Percentiles rank a stretch among this genome's conserved stretches.
phyloP scores from a whole-genome alignment of 2,888 invertebrate genomes.

The Andrena trimmerana region DNA sequence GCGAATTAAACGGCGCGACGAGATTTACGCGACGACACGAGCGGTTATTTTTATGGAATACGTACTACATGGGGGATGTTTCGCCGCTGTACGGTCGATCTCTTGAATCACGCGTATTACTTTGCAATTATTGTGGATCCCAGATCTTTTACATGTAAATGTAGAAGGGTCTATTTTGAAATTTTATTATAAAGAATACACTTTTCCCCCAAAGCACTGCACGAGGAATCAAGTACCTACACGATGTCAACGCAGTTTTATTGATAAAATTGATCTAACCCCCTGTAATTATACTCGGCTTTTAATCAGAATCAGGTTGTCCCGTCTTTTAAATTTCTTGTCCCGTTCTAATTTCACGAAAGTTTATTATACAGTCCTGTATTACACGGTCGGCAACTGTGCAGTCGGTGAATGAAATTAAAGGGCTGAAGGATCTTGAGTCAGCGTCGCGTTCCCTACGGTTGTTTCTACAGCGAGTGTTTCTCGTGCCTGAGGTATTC shows the following conservation, averaged over 20 bases:
- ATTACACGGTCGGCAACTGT: neutral
- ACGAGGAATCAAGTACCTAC: no score
- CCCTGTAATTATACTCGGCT: neutral
- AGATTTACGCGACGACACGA: neutral
- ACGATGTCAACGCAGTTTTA: neutral
- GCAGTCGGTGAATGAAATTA: neutral
- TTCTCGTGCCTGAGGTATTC: constrained; percentile 24
- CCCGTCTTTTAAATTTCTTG: neutral
- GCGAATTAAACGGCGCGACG: neutral
- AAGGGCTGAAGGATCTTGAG: neutral
- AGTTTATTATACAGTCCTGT: neutral
- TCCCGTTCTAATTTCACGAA: neutral
- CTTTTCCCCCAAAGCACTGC: no score
- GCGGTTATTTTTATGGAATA: neutral
- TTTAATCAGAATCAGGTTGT: neutral
- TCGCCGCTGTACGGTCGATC: no score
- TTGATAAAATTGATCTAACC: no score
- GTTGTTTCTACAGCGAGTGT: constrained; percentile 1
- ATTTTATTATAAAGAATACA: no score
- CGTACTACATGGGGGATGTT: constrained; percentile 6
- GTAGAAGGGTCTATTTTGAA: no score
- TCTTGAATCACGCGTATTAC: no score
- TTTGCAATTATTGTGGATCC: no score
- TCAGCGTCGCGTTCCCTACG: neutral
- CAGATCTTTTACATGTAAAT: no score